Evolutionary conservation across 2,888 invertebrate species (phyloP), one percentile per base, ranked within the genome.

Genomic region (Clepsis dumicolana): DNA sequence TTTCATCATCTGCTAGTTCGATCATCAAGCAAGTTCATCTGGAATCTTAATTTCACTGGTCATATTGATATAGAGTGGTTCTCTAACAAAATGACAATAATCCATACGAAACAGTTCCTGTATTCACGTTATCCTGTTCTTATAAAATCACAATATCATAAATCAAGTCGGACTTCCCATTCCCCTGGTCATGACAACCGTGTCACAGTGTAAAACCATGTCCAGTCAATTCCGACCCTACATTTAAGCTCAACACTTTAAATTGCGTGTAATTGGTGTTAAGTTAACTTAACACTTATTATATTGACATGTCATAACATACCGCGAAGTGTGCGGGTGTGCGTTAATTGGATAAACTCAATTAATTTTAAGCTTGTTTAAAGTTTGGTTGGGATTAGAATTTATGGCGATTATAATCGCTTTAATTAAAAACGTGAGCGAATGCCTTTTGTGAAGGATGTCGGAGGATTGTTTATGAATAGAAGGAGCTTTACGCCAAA

Each of bases 271-370:
- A 87, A 89, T 88, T 86, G 85, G 76, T 82, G 84, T 80, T 44
- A 44, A 44, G 44, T 44, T 81, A 85, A 87, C 67, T 67, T 57
- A 67, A 67, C 63, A 44, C 52, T 64, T 77, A 79, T 79, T 80
- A 84, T 85, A 86, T 87, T 85, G 85, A 84, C 85, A 82, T 81
- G 81, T 85, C 82, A 84, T 83, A 82, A 83, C 75, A 77, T 73
- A 80, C 78, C 81, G 73, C 77, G 56, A 67, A 65, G 74, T 54
- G 70, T 27, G 16, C 12, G 24, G 14, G 73, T 52, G n/a, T 71
- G 71, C 72, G 38, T 35, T 68, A 61, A 67, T 64, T 64, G 52
- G 64, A 24, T 24, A 32, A 64, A 68, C 64, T 57, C 59, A 64
- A 68, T 68, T 63, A 59, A 64, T 68, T 64, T 53, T 54, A 21